These are phyloP conservation scores for Belonocnema kinseyi DNA, from an alignment of 1,140 invertebrate species.

Conservation along the genomic window DNA sequence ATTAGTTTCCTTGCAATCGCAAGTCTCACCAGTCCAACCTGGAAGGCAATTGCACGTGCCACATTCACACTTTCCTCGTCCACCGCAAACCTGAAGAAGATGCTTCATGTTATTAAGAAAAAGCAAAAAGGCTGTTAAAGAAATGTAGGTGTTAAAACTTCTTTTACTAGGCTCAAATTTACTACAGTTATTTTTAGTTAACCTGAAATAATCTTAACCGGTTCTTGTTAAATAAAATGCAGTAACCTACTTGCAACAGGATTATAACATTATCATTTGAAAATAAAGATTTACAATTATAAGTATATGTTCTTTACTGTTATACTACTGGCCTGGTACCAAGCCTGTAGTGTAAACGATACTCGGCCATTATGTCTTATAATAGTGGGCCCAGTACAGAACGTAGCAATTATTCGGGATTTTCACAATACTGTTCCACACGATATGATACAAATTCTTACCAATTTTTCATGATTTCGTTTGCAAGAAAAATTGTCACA, in stretches of 20 bases:
- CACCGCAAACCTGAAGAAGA: conserved; percentile 88
- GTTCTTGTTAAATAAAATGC: no score
- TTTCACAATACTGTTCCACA: not conserved
- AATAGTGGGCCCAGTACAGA: no score
- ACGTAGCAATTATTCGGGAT: no score
- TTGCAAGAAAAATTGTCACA: conserved; percentile 98
- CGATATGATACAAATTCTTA: conserved; percentile 1
- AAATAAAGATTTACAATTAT: no score
- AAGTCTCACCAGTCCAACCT: conserved; percentile 88
- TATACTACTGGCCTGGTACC: no score
- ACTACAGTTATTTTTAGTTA: conserved; percentile 28
- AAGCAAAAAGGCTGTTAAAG: conserved; percentile 1
- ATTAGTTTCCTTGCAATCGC: conserved; percentile 86
- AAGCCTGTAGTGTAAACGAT: no score
- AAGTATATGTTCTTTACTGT: no score
- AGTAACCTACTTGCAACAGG: no score
- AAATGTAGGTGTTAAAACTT: conserved; percentile 15
- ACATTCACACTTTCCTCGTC: conserved; percentile 85
- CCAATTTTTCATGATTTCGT: conserved; percentile 64
- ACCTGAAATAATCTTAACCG: conserved; percentile 28
- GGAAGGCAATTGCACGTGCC: conserved; percentile 85
- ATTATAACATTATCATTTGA: no score
- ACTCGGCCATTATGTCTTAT: no score
- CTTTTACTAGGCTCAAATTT: conserved; percentile 11
- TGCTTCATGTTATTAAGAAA: conserved; percentile 61